Base-by-base conservation (phyloP, 2,888 invertebrate genomes). In the Ramazzottius varieornatus region DNA sequence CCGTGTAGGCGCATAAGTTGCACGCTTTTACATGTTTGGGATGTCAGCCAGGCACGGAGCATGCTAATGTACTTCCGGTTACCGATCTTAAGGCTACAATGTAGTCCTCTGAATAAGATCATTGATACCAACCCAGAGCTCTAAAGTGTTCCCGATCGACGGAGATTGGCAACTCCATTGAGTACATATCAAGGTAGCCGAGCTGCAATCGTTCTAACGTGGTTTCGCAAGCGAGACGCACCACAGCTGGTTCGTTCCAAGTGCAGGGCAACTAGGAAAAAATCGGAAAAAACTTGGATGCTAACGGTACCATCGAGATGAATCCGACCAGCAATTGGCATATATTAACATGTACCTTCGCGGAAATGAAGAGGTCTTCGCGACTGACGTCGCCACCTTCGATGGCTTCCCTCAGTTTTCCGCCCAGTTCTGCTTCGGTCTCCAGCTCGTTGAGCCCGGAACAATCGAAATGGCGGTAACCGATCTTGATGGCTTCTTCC, bases 391-490 rank as follows among this genome's bases (percentile, higher is more conserved):
- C 80, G 0, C 84, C 84, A 65, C 83, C 82, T 0, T 74, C 72
- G 13, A 86, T 78, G 76, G 84, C 85, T 64, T 78, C 77, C 29
- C 79, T 75, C 24, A 86, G 72, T 0, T 82, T 83, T 32, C 75
- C 75, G 0, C 86, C 86, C 0, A 86, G 80, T 72, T 85, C 84
- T 1, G 32, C 33, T 65, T 71, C 71, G 33, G 85, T 82, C 24
- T 81, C 78, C 8, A 13, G 8, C 8, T 40, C 40, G 72, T 88
- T 87, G 16, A 82, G 76, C 83, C 80, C 78, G 0, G 75, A 83
- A 1, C 86, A 84, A 76, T 89, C 88, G 68, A 88, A 81, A 74
- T 85, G 86, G 0, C 86, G 80, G 74, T 88, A 88, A 0, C 88
- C 88, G 64, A 82, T 77, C 72, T 84, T 83, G 63, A 88, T 83